A percentile compares a stretch with the other conserved stretches of the same genome.
Conservation (phyloP, 2,888 invertebrate species). For the Ennomos fuscantarius region DNA sequence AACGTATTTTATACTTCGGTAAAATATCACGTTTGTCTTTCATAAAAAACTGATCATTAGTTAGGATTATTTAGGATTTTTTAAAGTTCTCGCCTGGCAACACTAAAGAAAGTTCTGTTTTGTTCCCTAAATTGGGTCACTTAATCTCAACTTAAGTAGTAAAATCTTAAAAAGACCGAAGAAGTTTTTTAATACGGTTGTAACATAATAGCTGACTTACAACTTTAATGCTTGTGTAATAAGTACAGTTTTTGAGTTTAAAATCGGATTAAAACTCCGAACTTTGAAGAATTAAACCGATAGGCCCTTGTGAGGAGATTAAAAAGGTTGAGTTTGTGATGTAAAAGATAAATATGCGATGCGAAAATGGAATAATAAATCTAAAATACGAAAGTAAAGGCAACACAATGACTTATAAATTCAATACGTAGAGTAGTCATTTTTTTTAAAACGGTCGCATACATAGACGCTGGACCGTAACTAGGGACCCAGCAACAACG, state of each 20-base stretch:
- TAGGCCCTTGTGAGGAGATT: slow-evolving; percentile 6
- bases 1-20: too few species aligned
- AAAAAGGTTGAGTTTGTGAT: background rate
- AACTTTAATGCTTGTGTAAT: slow-evolving; percentile 10
- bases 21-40: too few species aligned
- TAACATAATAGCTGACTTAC: slow-evolving; percentile 14
- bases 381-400: too few species aligned
- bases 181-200: slow-evolving; percentile 12
- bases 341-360: too few species aligned
- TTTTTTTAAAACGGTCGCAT: too few species aligned
- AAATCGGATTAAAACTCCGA: slow-evolving; percentile 15
- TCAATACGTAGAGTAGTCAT: too few species aligned
- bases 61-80: slow-evolving; percentile 3
- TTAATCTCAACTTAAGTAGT: slow-evolving; percentile 23
- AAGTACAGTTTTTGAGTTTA: slow-evolving; percentile 13
- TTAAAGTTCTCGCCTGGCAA: slow-evolving; percentile 8
- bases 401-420: too few species aligned
- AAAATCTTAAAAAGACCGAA: slow-evolving; percentile 17
- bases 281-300: slow-evolving; percentile 13
- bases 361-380: too few species aligned
- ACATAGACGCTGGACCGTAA: too few species aligned
- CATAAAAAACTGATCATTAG: too few species aligned
- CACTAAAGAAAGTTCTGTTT: slow-evolving; percentile 24
- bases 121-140: slow-evolving; percentile 28
- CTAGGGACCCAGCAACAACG: too few species aligned